A percentile compares a stretch with the other conserved stretches of the same genome.
These are phyloP conservation scores for Periophthalmus magnuspinnatus DNA, from an alignment of 2,797 vertebrate genomes.

Conservation along the genomic window DNA sequence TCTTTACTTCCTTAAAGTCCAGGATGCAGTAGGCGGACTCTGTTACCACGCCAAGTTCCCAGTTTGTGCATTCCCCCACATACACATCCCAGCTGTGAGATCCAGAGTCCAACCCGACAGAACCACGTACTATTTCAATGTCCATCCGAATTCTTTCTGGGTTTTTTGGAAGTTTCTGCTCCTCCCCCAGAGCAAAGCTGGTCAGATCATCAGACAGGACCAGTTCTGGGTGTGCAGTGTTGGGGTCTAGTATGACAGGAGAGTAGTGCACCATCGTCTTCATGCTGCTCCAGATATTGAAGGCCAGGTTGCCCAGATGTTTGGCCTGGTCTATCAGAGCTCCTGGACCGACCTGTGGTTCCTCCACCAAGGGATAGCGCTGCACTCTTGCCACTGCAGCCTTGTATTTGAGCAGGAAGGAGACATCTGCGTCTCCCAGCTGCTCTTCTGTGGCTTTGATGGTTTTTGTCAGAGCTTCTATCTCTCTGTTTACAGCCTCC, in stretches of 20 bases:
- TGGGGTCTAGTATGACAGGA: conserved; percentile 6
- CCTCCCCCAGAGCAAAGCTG: background rate
- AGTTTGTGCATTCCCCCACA: background rate
- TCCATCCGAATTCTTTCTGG: conserved; percentile 3
- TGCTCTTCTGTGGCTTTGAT: conserved; percentile 11
- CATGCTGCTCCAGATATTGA: conserved; percentile 6
- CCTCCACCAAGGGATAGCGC: background rate
- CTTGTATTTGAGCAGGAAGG: conserved; percentile 6
- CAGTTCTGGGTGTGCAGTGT: background rate
- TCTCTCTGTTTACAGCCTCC: conserved; percentile 7
- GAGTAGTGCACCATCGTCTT: background rate
- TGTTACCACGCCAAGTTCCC: conserved; percentile 10
- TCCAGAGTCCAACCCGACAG: background rate
- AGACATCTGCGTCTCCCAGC: background rate
- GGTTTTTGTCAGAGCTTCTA: conserved; percentile 8
- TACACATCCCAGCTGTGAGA: conserved; percentile 13
- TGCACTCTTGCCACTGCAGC: background rate
- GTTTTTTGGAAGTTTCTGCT: conserved; percentile 4
- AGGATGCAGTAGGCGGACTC: background rate
- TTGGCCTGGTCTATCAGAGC: conserved; percentile 19
- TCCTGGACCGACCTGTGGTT: conserved; percentile 7
- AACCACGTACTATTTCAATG: background rate
- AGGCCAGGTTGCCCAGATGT: conserved; percentile 3
- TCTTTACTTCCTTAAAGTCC: background rate
- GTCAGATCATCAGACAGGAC: conserved; percentile 16